Evolutionary conservation across 1,140 invertebrate genomes (phyloP).

Genomic region (Oncopodura yosiiana): DNA sequence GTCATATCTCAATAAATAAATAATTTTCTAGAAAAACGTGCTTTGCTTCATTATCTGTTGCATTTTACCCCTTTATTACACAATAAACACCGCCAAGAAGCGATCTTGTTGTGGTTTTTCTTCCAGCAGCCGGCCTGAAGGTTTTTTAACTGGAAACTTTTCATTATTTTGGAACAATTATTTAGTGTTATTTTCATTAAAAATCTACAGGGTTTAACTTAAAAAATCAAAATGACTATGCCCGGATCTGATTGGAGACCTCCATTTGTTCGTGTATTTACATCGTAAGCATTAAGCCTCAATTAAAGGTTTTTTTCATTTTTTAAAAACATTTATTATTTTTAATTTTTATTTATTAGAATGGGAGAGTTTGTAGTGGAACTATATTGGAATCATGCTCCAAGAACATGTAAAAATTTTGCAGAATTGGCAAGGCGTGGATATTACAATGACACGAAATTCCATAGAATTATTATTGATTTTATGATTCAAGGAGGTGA

Average conservation of each 20-base stretch:
- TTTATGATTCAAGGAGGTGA: constrained; percentile 86
- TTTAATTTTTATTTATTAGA: constrained; percentile 46
- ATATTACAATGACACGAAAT: constrained; percentile 93
- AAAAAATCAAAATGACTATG: constrained; percentile 37
- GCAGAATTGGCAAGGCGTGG: constrained; percentile 81
- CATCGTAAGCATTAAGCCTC: constrained; percentile 51
- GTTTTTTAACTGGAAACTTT: too few relatives aligned
- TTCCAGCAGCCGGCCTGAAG: too few relatives aligned
- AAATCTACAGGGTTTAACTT: background rate
- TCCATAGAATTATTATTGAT: constrained; percentile 89
- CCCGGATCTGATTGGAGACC: constrained; percentile 79
- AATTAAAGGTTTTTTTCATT: constrained; percentile 17
- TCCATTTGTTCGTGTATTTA: constrained; percentile 66
- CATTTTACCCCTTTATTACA: too few relatives aligned
- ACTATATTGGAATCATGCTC: constrained; percentile 96
- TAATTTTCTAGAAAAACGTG: too few relatives aligned
- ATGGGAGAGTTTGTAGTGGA: constrained; percentile 89
- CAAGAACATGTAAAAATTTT: constrained; percentile 91
- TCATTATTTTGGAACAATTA: too few relatives aligned
- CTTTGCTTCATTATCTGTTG: too few relatives aligned
- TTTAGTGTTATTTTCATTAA: too few relatives aligned
- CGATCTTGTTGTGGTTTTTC: too few relatives aligned
- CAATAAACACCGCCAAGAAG: too few relatives aligned
- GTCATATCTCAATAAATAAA: too few relatives aligned
- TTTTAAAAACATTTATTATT: constrained; percentile 4